Conservation (phyloP, 2,888 invertebrate species). For the Tillus elongatus region DNA sequence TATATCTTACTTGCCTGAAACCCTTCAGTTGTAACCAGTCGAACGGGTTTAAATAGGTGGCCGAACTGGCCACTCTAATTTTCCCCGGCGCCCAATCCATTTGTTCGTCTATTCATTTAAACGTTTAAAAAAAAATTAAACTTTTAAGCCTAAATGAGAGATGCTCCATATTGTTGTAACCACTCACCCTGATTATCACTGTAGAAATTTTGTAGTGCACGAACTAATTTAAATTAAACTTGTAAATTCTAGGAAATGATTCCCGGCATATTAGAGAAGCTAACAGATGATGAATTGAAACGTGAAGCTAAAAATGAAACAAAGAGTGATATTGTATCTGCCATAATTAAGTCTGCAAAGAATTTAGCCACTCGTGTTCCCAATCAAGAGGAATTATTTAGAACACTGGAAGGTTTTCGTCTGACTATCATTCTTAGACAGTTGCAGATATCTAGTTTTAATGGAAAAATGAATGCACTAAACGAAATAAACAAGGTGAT, state of each 20-base stretch:
- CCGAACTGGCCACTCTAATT: no score
- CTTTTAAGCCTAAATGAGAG: no score
- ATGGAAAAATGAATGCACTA: slow-evolving; percentile 97
- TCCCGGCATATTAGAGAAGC: slow-evolving; percentile 78
- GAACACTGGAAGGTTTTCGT: slow-evolving; percentile 82
- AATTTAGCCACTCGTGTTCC: slow-evolving; percentile 78
- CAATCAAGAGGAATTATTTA: slow-evolving; percentile 71
- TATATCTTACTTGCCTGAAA: no score
- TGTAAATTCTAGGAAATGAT: slow-evolving; percentile 95
- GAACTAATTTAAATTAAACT: no score
- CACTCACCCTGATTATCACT: not conserved
- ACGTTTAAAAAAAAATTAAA: no score
- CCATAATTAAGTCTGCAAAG: slow-evolving; percentile 87
- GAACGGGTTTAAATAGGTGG: no score
- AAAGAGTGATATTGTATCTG: slow-evolving; percentile 92
- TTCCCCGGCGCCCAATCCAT: no score
- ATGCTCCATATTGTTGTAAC: no score
- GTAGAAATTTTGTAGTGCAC: slow-evolving; percentile 15
- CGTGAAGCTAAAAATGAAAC: slow-evolving; percentile 92
- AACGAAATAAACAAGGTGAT: slow-evolving; percentile 98
- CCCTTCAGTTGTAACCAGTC: no score
- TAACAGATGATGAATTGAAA: slow-evolving; percentile 92
- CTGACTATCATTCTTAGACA: slow-evolving; percentile 87
- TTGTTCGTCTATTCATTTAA: no score
- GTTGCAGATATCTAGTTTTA: slow-evolving; percentile 93